Evolutionary conservation across 1,140 invertebrate species (phyloP).

Genomic region (Tenebrio molitor): DNA sequence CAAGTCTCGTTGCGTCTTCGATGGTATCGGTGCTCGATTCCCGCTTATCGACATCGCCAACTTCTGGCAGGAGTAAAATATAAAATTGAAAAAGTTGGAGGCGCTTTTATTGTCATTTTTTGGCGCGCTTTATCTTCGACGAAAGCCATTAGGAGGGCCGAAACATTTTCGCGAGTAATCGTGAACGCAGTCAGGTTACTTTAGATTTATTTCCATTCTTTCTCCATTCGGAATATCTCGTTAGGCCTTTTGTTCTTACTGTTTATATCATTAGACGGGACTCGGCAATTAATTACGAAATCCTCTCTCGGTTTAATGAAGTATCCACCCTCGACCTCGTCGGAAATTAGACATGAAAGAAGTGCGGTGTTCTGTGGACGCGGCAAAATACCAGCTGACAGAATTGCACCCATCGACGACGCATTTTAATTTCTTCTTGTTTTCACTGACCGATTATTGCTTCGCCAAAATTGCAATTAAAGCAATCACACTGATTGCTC

Average conservation of each 20-base stretch:
- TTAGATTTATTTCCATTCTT: slow-evolving; percentile 40
- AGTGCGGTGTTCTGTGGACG: slow-evolving; percentile 16
- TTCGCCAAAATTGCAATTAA: not conserved
- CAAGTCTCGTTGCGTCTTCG: no score
- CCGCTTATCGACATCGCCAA: no score
- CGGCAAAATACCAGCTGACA: slow-evolving; percentile 21
- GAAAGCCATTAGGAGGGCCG: not conserved
- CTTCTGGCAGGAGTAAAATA: no score
- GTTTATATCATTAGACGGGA: slow-evolving; percentile 44
- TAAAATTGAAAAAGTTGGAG: no score
- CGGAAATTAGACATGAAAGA: slow-evolving; percentile 30
- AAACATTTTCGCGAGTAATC: not conserved
- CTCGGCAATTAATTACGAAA: slow-evolving; percentile 41
- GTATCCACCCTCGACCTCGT: slow-evolving; percentile 27
- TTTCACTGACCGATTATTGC: slow-evolving; percentile 1
- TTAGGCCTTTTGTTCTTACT: slow-evolving; percentile 40
- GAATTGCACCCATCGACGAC: no score
- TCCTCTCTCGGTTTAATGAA: slow-evolving; percentile 42
- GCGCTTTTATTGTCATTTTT: not conserved
- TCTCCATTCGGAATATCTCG: slow-evolving; percentile 40
- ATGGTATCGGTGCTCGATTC: no score
- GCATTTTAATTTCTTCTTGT: no score
- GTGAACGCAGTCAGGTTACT: slow-evolving; percentile 35
- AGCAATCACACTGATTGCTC: not conserved
- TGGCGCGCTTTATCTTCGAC: not conserved